A percentile compares a stretch with the other conserved stretches of the same genome.
These are phyloP conservation scores for Variabilichromis moorii DNA, from an alignment of 2,113 vertebrate genomes.

Conservation along the genomic window DNA sequence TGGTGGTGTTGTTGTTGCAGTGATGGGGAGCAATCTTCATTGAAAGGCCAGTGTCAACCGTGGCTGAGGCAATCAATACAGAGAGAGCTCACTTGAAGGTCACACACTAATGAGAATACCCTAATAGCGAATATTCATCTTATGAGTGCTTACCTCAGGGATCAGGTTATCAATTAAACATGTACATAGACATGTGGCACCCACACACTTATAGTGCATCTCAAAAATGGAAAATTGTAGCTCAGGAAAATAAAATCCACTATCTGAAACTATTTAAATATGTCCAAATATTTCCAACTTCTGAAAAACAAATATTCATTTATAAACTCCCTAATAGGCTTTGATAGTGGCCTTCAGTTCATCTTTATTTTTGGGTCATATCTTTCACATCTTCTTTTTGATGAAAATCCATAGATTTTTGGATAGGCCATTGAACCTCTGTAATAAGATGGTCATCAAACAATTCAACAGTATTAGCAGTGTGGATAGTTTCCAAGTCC, in stretches of 20 bases:
- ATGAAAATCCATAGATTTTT: background rate
- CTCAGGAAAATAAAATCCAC: background rate
- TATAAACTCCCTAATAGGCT: background rate
- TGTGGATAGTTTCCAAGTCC: no score
- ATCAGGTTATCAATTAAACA: constrained; percentile 52
- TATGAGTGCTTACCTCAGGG: constrained; percentile 50
- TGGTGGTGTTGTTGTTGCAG: constrained; percentile 17
- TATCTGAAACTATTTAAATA: background rate
- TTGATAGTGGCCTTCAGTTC: background rate
- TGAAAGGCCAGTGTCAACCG: constrained; percentile 58
- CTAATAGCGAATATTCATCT: constrained; percentile 72
- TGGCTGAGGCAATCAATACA: constrained; percentile 54
- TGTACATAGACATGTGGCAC: background rate
- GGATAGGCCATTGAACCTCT: background rate
- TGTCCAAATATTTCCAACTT: background rate
- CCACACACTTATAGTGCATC: background rate
- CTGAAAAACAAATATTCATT: background rate
- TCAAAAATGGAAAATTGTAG: background rate
- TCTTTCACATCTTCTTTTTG: background rate
- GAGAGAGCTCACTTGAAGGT: constrained; percentile 60
- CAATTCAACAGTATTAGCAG: no score
- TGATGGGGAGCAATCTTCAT: constrained; percentile 29
- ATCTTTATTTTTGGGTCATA: background rate
- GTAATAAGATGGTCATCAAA: background rate
- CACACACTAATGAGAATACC: constrained; percentile 62